Evolutionary conservation across 2,113 vertebrate genomes (phyloP), one percentile per base, ranked within the genome.

Genomic region (Amphilophus citrinellus): DNA sequence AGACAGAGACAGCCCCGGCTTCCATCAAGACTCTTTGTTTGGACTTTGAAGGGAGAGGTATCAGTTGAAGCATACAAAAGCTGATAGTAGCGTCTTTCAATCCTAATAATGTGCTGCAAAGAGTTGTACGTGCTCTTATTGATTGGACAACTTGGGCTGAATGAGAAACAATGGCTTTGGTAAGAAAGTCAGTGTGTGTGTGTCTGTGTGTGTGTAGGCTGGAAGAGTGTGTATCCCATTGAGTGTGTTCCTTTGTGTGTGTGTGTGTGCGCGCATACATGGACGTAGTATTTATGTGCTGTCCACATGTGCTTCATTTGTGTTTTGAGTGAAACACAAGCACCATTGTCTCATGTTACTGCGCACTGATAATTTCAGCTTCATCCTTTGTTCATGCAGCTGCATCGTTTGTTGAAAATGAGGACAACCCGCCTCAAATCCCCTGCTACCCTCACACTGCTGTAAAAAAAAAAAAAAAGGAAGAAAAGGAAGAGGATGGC

Each of bases 301-400:
- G 53, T 60, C 73, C 71, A 84, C 79, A 84, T 87, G 89, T 76
- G 92, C 84, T 83, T 82, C 77, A 44, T 76, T 90, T 90, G 91
- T 90, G 75, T 92, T 89, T 63, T 15, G 75, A 86, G 88, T 77
- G 85, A 88, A 92, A 87, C 13, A 50, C 76, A 66, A 83, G 87
- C 75, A 18, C 79, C 76, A 93, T 94, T 93, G 88, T 93, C 81
- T 91, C 24, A 3, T 80, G 80, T 88, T 82, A 86, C 92, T 92
- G 84, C 87, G 89, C 88, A 87, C 84, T 92, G 91, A 93, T 91
- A 62, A 94, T 94, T 91, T 83, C 87, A 63, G 86, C 84, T 82
- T 88, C 76, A 75, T 87, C 88, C 86, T 92, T 93, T 95, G 90
- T 95, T 91, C 80, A 47, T 56, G 89, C 86, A 86, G 90, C 89